Percentiles rank a stretch among this genome's conserved stretches.
Evolutionary conservation across 1,140 invertebrate species (phyloP).

Genomic region (Rhopalosiphum maidis): DNA sequence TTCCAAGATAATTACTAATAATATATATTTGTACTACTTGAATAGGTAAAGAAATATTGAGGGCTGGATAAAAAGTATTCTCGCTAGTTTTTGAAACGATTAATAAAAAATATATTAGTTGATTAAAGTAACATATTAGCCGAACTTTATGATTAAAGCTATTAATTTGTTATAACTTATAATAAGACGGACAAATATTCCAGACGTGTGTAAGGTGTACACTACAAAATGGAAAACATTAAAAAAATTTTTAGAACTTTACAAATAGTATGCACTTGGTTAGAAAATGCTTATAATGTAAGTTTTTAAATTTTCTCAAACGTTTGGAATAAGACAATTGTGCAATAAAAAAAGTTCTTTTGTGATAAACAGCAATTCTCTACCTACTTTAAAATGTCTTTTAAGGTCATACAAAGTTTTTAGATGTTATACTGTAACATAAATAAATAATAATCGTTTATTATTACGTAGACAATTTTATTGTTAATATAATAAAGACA

Average conservation of each 20-base stretch:
- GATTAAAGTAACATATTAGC: not conserved
- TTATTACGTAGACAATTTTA: not conserved
- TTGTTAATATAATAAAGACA: constrained; percentile 10
- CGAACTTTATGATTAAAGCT: not conserved
- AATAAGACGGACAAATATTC: not conserved
- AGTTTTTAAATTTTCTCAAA: constrained; percentile 45
- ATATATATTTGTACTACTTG: not conserved
- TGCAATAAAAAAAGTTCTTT: constrained; percentile 45
- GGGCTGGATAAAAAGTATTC: not conserved
- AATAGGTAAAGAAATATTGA: not conserved
- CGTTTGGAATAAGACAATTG: not conserved
- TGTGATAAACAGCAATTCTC: constrained; percentile 39
- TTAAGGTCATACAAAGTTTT: constrained; percentile 23
- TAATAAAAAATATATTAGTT: not conserved
- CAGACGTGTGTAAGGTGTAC: not conserved
- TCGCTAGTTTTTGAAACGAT: not conserved
- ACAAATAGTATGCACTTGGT: constrained; percentile 21
- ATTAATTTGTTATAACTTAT: not conserved
- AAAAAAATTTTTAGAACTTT: constrained; percentile 36
- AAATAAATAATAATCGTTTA: not conserved
- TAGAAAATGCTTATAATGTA: constrained; percentile 13
- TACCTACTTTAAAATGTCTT: not conserved
- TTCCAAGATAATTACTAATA: not conserved
- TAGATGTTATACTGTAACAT: not conserved
- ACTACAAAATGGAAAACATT: not conserved